Percentiles rank a stretch among this genome's conserved stretches.
Conservation (phyloP, 2,797 vertebrate species). For the Sebastes hubbsi region DNA sequence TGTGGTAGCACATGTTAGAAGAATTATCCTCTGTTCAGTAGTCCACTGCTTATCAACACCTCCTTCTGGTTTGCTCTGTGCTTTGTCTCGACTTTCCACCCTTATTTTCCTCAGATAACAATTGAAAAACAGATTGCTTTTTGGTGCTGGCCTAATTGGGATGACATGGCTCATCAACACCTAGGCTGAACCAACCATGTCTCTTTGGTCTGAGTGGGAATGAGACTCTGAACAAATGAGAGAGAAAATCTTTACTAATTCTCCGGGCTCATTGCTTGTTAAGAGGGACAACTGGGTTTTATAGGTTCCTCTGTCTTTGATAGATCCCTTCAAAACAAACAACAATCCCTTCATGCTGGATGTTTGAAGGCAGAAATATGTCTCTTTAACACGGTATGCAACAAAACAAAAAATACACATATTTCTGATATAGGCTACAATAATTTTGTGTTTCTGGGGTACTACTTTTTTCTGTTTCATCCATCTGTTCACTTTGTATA, state of each 20-base stretch:
- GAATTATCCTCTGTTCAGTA: constrained; percentile 23
- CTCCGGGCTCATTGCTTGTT: constrained; percentile 42
- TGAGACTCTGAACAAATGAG: constrained; percentile 25
- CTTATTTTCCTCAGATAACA: constrained; percentile 61
- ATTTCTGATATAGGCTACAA: background rate
- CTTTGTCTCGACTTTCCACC: constrained; percentile 16
- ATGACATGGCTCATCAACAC: constrained; percentile 74
- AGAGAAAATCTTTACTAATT: constrained; percentile 60
- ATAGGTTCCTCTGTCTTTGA: constrained; percentile 7
- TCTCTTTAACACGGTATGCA: background rate
- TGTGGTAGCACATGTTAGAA: constrained; percentile 8
- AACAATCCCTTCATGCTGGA: background rate
- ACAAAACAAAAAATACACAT: background rate
- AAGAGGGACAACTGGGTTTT: constrained; percentile 4
- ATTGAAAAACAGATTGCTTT: constrained; percentile 68
- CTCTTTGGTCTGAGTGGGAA: constrained; percentile 40
- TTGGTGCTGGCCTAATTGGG: constrained; percentile 64
- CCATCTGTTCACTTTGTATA: constrained; percentile 4
- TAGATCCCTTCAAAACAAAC: constrained; percentile 2
- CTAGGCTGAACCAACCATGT: constrained; percentile 41
- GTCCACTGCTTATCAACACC: constrained; percentile 51
- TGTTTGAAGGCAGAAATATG: background rate
- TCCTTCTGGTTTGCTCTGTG: constrained; percentile 1
- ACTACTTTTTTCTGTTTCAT: background rate
- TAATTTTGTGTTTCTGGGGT: background rate